Evolutionary conservation across 2,888 invertebrate genomes (phyloP).

Genomic region (Nasonovia ribisnigri): DNA sequence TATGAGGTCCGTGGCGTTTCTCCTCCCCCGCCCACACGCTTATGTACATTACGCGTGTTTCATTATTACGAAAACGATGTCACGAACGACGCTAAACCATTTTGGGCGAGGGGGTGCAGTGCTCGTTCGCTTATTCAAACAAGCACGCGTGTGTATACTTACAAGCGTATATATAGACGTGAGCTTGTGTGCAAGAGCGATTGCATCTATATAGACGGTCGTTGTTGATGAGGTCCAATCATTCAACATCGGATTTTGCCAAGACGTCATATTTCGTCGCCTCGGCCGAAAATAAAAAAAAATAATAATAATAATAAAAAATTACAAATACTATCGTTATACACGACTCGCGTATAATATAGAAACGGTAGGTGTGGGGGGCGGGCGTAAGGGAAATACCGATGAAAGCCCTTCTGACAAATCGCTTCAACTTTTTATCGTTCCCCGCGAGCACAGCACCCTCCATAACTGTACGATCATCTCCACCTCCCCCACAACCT

Average conservation of each 20-base stretch:
- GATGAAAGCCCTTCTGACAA: conserved; percentile 62
- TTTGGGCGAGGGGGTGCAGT: not conserved
- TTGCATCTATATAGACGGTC: not conserved
- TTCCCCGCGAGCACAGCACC: not conserved
- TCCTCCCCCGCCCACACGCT: not conserved
- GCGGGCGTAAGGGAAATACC: conserved; percentile 27
- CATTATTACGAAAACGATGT: conserved; percentile 59
- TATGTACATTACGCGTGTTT: conserved; percentile 47
- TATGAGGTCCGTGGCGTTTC: not conserved
- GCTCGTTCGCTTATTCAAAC: not conserved
- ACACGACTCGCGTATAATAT: not conserved
- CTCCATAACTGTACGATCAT: not conserved
- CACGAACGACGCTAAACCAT: conserved; percentile 45
- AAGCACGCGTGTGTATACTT: not conserved
- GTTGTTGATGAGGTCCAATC: conserved; percentile 64
- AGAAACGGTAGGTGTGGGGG: not conserved
- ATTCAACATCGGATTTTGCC: conserved; percentile 64
- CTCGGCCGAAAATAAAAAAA: conserved; percentile 23
- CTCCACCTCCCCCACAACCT: not conserved
- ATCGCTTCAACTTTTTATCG: conserved; percentile 64
- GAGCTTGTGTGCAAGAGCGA: not conserved
- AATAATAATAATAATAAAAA: conserved; percentile 59
- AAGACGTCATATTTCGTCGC: conserved; percentile 61
- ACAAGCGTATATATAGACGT: not conserved
- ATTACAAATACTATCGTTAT: conserved; percentile 39